Evolutionary conservation across 53 echinoderm and acorn worm species (phyloP).

Genomic region (Paelopatides confundens): DNA sequence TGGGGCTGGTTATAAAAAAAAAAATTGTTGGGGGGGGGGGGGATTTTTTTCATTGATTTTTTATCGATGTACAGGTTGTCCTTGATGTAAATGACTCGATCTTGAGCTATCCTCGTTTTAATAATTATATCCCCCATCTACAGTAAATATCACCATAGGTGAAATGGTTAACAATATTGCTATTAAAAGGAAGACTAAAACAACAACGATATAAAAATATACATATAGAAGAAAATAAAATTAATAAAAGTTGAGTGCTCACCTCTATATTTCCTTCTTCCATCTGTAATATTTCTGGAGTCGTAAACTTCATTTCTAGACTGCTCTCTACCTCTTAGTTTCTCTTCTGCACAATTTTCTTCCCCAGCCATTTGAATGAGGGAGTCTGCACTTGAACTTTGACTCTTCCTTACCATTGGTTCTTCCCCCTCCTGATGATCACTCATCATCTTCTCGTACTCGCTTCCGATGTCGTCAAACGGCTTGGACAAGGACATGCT

Average conservation of each 20-base stretch:
- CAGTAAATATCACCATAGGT: too few relatives aligned
- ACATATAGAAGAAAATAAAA: background rate
- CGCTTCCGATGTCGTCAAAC: slow-evolving; percentile 88
- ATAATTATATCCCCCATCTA: too few relatives aligned
- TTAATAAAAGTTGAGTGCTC: background rate
- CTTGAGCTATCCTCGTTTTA: too few relatives aligned
- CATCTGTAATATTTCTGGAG: background rate
- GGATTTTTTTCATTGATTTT: too few relatives aligned
- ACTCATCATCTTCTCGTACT: slow-evolving; percentile 70
- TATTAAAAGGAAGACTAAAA: too few relatives aligned
- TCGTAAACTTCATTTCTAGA: slow-evolving; percentile 6
- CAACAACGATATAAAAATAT: too few relatives aligned
- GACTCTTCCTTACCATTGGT: slow-evolving; percentile 63
- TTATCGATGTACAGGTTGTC: too few relatives aligned
- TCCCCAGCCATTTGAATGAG: background rate
- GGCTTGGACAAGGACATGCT: slow-evolving; percentile 74
- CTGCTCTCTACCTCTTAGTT: slow-evolving; percentile 5
- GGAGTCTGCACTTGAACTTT: slow-evolving; percentile 34
- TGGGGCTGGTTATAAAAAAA: too few relatives aligned
- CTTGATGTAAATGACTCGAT: too few relatives aligned
- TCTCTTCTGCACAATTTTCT: slow-evolving; percentile 35
- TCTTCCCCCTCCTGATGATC: slow-evolving; percentile 66
- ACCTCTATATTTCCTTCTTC: slow-evolving; percentile 35
- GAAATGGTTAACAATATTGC: too few relatives aligned
- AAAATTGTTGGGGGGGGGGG: too few relatives aligned